Evolutionary conservation across 2,888 invertebrate genomes (phyloP).

Genomic region (Corbicula japonica): DNA sequence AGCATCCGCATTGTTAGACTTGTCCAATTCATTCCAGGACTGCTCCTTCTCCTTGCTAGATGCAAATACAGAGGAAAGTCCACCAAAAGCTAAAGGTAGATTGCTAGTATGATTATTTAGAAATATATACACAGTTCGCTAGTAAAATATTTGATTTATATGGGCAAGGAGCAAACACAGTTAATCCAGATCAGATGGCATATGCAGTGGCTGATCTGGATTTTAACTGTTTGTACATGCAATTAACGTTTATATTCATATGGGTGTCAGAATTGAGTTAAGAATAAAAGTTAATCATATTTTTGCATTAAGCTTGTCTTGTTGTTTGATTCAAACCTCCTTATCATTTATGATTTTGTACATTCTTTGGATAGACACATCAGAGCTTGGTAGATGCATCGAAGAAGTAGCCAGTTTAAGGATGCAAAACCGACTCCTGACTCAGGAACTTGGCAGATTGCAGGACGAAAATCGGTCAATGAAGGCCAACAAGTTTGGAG

Average conservation of each 20-base stretch:
- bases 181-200: not conserved
- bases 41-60: not conserved
- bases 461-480: no score
- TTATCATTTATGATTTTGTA: not conserved
- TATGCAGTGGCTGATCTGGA: not conserved
- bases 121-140: no score
- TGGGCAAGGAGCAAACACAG: not conserved
- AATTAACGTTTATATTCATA: no score
- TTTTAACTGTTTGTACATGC: no score
- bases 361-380: not conserved
- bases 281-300: no score
- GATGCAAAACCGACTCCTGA: not conserved
- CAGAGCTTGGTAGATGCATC: not conserved
- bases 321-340: no score
- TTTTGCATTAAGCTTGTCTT: no score
- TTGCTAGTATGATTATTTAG: not conserved
- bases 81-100: not conserved
- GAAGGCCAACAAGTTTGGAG: no score
- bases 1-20: constrained; percentile 4
- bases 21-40: not conserved
- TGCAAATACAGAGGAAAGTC: not conserved
- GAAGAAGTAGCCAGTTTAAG: not conserved
- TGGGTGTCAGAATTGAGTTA: no score
- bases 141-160: not conserved
- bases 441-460: no score